Evolutionary conservation across 2,113 vertebrate species (phyloP).

Genomic region (Elachura formosa): DNA sequence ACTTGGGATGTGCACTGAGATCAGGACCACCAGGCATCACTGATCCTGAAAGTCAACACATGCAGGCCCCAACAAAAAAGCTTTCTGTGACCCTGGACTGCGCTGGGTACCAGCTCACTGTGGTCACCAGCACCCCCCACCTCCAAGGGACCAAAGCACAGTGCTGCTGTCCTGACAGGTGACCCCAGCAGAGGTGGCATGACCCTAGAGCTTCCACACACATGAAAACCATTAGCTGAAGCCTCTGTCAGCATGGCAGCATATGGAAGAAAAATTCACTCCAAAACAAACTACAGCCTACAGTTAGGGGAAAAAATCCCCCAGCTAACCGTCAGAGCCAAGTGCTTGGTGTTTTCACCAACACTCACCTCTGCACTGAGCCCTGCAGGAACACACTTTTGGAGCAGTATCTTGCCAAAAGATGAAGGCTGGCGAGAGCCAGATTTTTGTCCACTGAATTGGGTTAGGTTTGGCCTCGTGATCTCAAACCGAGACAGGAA

Average conservation of each 20-base stretch:
- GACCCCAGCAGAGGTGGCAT: neutral
- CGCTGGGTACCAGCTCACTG: neutral
- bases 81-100: rapidly evolving
- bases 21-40: rapidly evolving
- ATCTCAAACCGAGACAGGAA: neutral
- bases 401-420: neutral
- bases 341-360: neutral
- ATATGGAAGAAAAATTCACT: neutral
- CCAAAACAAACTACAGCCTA: neutral
- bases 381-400: neutral
- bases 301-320: neutral
- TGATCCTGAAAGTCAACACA: neutral
- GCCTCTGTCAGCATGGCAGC: neutral
- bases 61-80: neutral
- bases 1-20: rapidly evolving
- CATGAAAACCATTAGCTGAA: neutral
- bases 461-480: rapidly evolving
- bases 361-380: neutral
- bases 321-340: neutral
- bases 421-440: neutral
- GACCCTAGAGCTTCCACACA: rapidly evolving
- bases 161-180: neutral
- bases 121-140: neutral
- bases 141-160: neutral
- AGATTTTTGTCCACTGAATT: neutral